These are phyloP conservation scores for Pelmatolapia mariae DNA, from an alignment of 2,113 vertebrate genomes.

Conservation along the genomic window DNA sequence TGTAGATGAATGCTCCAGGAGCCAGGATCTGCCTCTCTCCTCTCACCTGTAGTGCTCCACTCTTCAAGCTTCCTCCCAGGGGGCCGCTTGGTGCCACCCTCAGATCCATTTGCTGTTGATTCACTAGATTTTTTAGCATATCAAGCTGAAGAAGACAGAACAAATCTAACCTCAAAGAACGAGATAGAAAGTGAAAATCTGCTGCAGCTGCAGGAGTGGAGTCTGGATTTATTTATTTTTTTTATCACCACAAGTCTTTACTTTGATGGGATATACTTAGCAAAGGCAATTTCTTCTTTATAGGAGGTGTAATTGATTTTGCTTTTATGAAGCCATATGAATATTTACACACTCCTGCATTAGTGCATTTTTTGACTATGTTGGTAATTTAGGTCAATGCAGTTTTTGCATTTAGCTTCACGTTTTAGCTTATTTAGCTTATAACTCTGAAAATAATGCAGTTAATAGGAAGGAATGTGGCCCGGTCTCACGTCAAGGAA, in stretches of 20 bases:
- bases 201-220: constrained; percentile 4
- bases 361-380: not conserved
- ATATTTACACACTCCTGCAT: not conserved
- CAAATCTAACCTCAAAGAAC: constrained; percentile 37
- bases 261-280: constrained; percentile 38
- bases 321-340: not conserved
- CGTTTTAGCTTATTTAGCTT: not conserved
- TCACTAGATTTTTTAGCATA: constrained; percentile 47
- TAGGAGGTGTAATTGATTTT: constrained; percentile 4
- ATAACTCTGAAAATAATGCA: not conserved
- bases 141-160: constrained; percentile 28
- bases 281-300: constrained; percentile 21
- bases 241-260: constrained; percentile 22
- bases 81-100: constrained; percentile 51
- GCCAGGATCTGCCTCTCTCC: not conserved
- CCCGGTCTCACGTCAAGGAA: not conserved
- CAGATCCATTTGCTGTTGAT: constrained; percentile 64
- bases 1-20: not conserved
- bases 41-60: not conserved
- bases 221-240: not conserved
- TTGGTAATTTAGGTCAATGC: not conserved
- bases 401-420: not conserved
- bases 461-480: not conserved
- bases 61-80: constrained; percentile 55
- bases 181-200: not conserved